Evolutionary conservation across 1,140 invertebrate genomes (phyloP).

Genomic region (Danaus melanippus): DNA sequence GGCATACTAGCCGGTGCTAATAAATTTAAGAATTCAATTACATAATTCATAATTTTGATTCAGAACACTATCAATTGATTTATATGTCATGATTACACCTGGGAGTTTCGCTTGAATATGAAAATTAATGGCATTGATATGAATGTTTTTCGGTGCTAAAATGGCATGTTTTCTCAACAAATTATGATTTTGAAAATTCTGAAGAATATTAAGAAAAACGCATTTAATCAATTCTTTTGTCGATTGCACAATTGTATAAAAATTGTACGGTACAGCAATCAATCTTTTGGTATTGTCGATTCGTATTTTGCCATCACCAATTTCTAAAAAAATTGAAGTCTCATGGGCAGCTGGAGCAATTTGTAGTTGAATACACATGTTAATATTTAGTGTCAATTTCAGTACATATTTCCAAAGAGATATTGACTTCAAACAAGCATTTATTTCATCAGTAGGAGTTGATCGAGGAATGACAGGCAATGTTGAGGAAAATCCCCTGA

Average conservation of each 20-base stretch:
- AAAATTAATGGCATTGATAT: too few species aligned
- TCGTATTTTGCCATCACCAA: slow-evolving; percentile 17
- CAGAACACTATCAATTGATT: slow-evolving; percentile 28
- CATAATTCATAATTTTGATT: too few species aligned
- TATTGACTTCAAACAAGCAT: too few species aligned
- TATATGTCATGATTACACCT: slow-evolving; percentile 19
- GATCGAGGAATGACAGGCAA: too few species aligned
- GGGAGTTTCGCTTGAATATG: slow-evolving; percentile 16
- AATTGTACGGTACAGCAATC: slow-evolving; percentile 14
- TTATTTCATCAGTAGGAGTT: too few species aligned
- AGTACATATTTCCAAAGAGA: too few species aligned
- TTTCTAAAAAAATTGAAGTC: slow-evolving; percentile 11
- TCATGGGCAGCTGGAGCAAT: background rate
- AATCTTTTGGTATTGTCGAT: slow-evolving; percentile 14
- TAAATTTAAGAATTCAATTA: too few species aligned
- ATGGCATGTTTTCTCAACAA: too few species aligned
- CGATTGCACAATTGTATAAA: background rate
- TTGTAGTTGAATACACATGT: slow-evolving; percentile 11
- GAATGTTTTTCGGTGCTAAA: slow-evolving; percentile 11
- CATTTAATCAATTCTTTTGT: too few species aligned
- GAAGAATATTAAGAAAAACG: slow-evolving; percentile 13
- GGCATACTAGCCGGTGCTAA: too few species aligned
- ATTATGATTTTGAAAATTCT: slow-evolving; percentile 5
- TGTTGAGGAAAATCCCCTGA: too few species aligned
- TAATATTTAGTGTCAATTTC: too few species aligned